These are phyloP conservation scores for Scaptomyza cyrtandrae DNA, from an alignment of 2,888 invertebrate species.

Conservation along the genomic window DNA sequence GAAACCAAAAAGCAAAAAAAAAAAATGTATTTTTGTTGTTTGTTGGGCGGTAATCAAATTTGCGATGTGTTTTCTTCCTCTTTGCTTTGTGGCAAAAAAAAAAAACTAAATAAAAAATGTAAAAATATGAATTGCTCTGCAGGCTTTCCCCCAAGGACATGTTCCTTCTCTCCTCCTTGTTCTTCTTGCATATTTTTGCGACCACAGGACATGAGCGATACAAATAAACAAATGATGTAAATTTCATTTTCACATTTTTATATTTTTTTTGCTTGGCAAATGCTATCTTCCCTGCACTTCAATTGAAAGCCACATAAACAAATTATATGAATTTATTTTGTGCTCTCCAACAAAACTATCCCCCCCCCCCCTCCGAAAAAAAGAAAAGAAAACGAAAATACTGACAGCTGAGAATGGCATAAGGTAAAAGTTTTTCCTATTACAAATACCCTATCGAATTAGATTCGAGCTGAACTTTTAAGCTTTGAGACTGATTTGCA, in stretches of 20 bases:
- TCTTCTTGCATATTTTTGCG: constrained; percentile 23
- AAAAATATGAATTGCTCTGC: constrained; percentile 65
- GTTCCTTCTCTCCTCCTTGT: constrained; percentile 3
- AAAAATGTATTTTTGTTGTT: constrained; percentile 54
- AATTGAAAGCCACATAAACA: constrained; percentile 67
- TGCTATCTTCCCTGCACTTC: constrained; percentile 21
- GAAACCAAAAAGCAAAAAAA: constrained; percentile 21
- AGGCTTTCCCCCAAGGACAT: constrained; percentile 69
- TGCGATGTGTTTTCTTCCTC: constrained; percentile 63
- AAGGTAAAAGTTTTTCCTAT: constrained; percentile 25
- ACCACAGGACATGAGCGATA: constrained; percentile 75
- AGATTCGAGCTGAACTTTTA: constrained; percentile 62
- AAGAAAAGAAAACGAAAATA: constrained; percentile 22
- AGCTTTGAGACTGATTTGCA: constrained; percentile 63
- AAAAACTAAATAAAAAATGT: constrained; percentile 31
- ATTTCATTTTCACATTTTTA: constrained; percentile 70
- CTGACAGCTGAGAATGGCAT: constrained; percentile 38
- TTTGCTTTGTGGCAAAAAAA: constrained; percentile 13
- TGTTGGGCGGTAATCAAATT: constrained; percentile 75
- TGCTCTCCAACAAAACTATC: constrained; percentile 42
- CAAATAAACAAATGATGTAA: constrained; percentile 81
- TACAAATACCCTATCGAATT: constrained; percentile 55
- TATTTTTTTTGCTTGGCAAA: constrained; percentile 14
- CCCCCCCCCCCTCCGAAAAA: no score
- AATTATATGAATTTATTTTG: constrained; percentile 71